Percentiles rank a stretch among this genome's conserved stretches.
These are phyloP conservation scores for Thomomys bottae DNA, from an alignment of 2,113 vertebrate species.

Conservation along the genomic window DNA sequence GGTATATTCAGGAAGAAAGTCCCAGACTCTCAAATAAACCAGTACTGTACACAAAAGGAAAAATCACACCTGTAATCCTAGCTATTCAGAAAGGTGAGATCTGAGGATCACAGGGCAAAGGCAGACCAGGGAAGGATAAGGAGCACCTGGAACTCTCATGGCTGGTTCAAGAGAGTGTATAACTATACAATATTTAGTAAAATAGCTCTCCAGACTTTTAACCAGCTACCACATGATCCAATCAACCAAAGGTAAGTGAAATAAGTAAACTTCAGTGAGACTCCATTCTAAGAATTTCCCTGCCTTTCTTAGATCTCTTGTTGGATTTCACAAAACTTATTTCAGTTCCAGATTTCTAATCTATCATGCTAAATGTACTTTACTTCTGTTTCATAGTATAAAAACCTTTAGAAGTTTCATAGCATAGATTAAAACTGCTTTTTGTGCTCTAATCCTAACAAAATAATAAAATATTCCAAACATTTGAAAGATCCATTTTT, in stretches of 20 bases:
- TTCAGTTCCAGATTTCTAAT: background rate
- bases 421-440: background rate
- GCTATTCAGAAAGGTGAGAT: too few species aligned
- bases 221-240: background rate
- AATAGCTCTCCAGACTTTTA: background rate
- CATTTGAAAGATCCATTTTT: background rate
- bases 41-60: background rate
- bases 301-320: background rate
- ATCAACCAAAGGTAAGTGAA: background rate
- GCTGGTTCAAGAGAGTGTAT: background rate
- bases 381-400: background rate
- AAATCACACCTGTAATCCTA: background rate
- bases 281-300: background rate
- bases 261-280: background rate
- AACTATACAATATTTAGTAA: background rate
- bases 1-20: background rate
- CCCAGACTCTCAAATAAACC: background rate
- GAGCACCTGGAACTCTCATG: background rate
- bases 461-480: background rate
- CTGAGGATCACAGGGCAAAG: too few species aligned
- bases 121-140: background rate
- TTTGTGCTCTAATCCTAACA: background rate
- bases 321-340: background rate
- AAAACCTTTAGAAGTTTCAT: too few species aligned
- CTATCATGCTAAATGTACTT: background rate